Base-by-base conservation (phyloP, 2,888 invertebrate species). In the Agrochola macilenta region DNA sequence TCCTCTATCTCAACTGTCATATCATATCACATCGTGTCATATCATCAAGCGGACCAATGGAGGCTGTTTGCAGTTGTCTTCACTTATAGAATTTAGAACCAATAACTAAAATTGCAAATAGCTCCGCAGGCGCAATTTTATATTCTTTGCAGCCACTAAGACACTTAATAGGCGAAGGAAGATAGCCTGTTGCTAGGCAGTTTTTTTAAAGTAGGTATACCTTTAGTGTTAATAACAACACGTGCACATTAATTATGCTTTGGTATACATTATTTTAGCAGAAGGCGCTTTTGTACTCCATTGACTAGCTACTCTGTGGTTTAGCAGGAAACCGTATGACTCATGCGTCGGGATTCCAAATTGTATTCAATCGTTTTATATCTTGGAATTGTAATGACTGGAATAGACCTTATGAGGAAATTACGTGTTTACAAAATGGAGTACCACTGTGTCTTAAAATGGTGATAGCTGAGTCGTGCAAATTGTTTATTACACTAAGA, bases 321-420 rank as follows among this genome's bases (percentile, higher is more conserved):
- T 52, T 14, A 39, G 74, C 73, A 83, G 87, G 81, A 87, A 85
- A 57, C 75, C 23, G 75, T 69, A 76, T 85, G 85, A 87, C 70
- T 87, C 87, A 85, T 71, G 63, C 64, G 75, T 75, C 69, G 78
- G 65, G 80, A 85, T 83, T 85, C 78, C 83, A 76, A 85, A 85
- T 85, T 81, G 69, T 82, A 60, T 76, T 73, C 76, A 83, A 74
- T 78, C 85, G 76, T 85, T 86, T 76, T 85, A 76, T 71, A 78
- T 61, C 75, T 80, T 30, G 69, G 75, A 77, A 75, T 83, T 60
- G 46, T 77, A 77, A 85, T 74, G 60, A 3, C 54, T 63, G 69
- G 83, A 76, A 69, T 79, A 57, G 43, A 71, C 75, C 63, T 68
- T 78, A 35, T 54, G 39, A 23, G 81, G 68, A 52, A 76, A 63